Evolutionary conservation across 92 coral and sea anemone genomes (phyloP), one percentile per base, ranked within the genome.

Genomic region (Meandrina meandrites): DNA sequence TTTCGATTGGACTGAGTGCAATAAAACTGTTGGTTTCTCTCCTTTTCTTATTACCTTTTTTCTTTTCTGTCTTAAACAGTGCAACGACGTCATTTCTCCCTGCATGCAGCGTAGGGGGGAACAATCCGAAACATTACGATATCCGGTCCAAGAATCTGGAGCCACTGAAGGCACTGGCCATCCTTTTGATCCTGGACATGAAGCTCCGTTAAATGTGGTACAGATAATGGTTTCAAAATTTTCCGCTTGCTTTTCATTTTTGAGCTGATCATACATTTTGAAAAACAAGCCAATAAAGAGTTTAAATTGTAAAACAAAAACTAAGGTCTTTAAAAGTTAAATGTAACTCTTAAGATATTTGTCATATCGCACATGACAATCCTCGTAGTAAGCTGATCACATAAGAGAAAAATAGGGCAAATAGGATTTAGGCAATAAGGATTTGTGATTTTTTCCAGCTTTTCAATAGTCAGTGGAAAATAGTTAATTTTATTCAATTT

Each of bases 61-160:
- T 54, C 21, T 54, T 54, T 19, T 19, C n/a, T 54, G 60, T 17
- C 60, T 54, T 17, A 16, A 12, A 54, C 5, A 54, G 60, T 54
- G 1, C 18, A 19, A 14, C 3, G 22, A 15, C 21, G n/a, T n/a
- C n/a, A n/a, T n/a, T n/a, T 54, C 16, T 54, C 16, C 60, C 60
- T 54, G 60, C 60, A 5, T 3, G 16, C 60, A 54, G 60, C 60
- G 60, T 6, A 40, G 45, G 84, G 84, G 37, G 84, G 84, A 64
- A 80, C 84, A 80, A 80, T 0, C 28, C 57, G 84, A 80, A 80
- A 80, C 84, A 80, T 80, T 80, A n/a, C 5, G 40, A n/a, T 3
- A 14, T 36, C 84, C 84, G 22, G 37, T 66, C 27, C 84, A 80
- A 8, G 58, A 64, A 40, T 62, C 74, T 10, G 68, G 18, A 32